phyloP scores from a whole-genome alignment of 1,140 invertebrate genomes.

The Frieseomelitta varia region DNA sequence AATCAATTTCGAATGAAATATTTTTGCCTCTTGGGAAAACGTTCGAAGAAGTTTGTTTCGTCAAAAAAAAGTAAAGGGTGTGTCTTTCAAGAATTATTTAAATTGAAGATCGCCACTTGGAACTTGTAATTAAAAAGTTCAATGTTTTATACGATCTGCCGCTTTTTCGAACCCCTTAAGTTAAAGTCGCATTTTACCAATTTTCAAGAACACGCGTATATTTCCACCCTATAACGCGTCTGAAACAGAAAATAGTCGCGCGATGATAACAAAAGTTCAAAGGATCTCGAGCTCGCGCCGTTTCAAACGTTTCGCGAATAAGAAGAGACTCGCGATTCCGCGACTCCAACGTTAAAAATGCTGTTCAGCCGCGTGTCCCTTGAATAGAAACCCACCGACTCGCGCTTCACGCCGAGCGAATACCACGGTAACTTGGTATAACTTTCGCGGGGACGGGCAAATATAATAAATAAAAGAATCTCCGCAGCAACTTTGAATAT shows the following conservation, averaged over 20 bases:
- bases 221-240: not conserved
- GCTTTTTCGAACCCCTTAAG: too few species aligned
- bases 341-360: not conserved
- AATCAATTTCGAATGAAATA: too few species aligned
- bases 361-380: not conserved
- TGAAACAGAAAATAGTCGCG: not conserved
- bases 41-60: too few species aligned
- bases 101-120: too few species aligned
- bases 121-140: too few species aligned
- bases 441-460: constrained; percentile 3
- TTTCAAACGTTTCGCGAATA: not conserved
- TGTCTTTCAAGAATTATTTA: too few species aligned
- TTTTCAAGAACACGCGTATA: not conserved
- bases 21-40: too few species aligned
- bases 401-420: not conserved
- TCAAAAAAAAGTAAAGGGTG: too few species aligned
- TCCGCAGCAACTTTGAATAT: constrained; percentile 23
- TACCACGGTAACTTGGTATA: not conserved
- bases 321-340: not conserved
- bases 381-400: not conserved
- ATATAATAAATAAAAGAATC: constrained; percentile 33
- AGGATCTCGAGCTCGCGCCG: not conserved
- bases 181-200: not conserved
- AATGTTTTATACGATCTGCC: too few species aligned
- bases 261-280: not conserved